A percentile compares a stretch with the other conserved stretches of the same genome.
These are phyloP conservation scores for Ciconia boyciana DNA, from an alignment of 2,113 vertebrate species.

Conservation along the genomic window DNA sequence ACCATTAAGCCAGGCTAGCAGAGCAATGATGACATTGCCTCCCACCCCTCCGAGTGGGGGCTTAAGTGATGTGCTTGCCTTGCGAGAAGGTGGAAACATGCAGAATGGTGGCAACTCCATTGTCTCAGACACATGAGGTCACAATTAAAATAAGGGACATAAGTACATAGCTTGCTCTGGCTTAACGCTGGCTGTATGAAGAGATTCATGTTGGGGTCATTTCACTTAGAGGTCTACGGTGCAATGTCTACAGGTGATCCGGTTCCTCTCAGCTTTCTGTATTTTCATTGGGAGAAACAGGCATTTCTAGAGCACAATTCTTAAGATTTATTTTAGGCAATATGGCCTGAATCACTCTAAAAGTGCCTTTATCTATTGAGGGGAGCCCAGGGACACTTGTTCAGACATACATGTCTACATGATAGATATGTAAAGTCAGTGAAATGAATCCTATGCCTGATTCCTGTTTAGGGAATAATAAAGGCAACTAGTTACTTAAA, in stretches of 20 bases:
- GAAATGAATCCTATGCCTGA: neutral
- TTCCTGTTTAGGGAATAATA: neutral
- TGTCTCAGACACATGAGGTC: neutral
- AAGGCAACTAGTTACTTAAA: neutral
- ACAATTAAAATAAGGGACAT: neutral
- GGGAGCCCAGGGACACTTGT: neutral
- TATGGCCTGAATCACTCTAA: neutral
- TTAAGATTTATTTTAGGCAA: neutral
- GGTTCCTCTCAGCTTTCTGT: neutral
- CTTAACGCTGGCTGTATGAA: neutral
- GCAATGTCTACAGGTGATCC: neutral
- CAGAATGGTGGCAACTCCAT: accelerated
- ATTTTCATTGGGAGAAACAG: neutral
- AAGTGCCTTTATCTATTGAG: neutral
- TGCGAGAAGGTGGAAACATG: accelerated
- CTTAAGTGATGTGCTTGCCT: neutral
- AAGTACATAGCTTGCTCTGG: neutral
- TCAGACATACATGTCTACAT: accelerated
- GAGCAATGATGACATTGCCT: neutral
- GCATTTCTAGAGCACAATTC: neutral
- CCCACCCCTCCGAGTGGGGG: neutral
- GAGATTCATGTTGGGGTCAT: neutral
- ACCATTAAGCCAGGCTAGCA: neutral
- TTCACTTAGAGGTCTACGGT: neutral
- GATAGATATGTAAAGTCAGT: neutral